Conservation (phyloP, 30 jellyfish, hydroid and myxozoan genomes). For the Calvadosia cruxmelitensis region DNA sequence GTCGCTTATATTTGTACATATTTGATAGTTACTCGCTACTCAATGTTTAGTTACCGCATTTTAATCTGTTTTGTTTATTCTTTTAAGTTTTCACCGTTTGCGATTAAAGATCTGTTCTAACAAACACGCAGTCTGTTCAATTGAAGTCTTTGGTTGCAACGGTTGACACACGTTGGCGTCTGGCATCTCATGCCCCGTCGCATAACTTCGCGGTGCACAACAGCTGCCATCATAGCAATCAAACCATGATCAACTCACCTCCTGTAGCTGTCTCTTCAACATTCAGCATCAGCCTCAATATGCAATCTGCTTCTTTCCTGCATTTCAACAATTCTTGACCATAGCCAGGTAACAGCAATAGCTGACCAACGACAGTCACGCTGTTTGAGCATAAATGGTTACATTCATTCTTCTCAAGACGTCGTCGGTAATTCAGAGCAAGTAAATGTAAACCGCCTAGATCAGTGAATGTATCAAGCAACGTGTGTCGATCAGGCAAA, state of each 20-base stretch:
- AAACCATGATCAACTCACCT: slow-evolving; percentile 33
- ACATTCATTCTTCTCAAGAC: neutral
- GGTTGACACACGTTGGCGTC: too few relatives aligned
- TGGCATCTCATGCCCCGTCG: neutral
- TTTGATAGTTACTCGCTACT: too few relatives aligned
- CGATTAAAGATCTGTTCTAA: too few relatives aligned
- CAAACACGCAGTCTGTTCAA: too few relatives aligned
- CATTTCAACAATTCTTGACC: slow-evolving; percentile 58
- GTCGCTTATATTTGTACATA: too few relatives aligned
- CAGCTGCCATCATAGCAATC: neutral
- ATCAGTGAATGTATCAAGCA: slow-evolving; percentile 66
- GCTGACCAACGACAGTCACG: neutral
- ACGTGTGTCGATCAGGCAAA: neutral
- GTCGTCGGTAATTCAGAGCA: slow-evolving; percentile 1
- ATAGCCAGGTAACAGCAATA: slow-evolving; percentile 54
- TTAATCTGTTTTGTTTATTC: too few relatives aligned
- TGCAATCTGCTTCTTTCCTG: slow-evolving; percentile 56
- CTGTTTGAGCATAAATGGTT: neutral
- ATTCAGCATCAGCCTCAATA: slow-evolving; percentile 81
- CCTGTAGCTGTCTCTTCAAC: slow-evolving; percentile 71
- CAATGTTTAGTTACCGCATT: too few relatives aligned
- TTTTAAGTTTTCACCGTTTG: too few relatives aligned
- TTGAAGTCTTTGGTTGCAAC: too few relatives aligned
- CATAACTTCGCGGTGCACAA: too few relatives aligned
- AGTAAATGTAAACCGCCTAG: slow-evolving; percentile 69